Percentiles rank a stretch among this genome's conserved stretches.
Conservation (phyloP, 2,888 invertebrate species). For the Pristionchus fissidentatus region DNA sequence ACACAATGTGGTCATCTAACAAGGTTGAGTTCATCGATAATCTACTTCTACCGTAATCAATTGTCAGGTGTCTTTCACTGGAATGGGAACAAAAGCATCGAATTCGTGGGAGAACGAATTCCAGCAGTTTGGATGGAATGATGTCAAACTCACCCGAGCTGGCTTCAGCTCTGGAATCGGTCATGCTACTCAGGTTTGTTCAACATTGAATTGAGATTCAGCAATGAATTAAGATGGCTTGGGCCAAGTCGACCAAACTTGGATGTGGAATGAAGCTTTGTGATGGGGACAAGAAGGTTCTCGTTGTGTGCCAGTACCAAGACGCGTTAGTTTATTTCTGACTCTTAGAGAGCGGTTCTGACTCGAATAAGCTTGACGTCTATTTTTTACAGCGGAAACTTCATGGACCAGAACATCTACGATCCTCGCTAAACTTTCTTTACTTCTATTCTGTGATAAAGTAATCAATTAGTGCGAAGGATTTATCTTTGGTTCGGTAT, state of each 20-base stretch:
- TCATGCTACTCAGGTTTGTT: slow-evolving; percentile 31
- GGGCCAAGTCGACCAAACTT: slow-evolving; percentile 39
- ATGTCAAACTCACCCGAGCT: not conserved
- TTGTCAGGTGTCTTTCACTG: not conserved
- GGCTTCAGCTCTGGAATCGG: slow-evolving; percentile 31
- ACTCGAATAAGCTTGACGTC: too few species aligned
- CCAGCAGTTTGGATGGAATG: slow-evolving; percentile 30
- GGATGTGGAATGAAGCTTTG: slow-evolving; percentile 33
- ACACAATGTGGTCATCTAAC: slow-evolving; percentile 8
- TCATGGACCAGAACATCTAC: slow-evolving; percentile 37
- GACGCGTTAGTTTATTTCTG: slow-evolving; percentile 26
- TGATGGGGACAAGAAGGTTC: slow-evolving; percentile 21
- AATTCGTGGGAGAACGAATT: slow-evolving; percentile 40
- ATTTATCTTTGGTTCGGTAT: too few species aligned
- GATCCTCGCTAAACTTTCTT: slow-evolving; percentile 21
- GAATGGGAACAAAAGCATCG: not conserved
- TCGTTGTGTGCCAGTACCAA: slow-evolving; percentile 22
- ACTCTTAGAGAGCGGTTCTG: too few species aligned
- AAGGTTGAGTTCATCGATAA: not conserved
- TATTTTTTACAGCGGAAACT: slow-evolving; percentile 12
- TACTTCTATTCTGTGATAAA: too few species aligned
- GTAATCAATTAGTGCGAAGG: too few species aligned
- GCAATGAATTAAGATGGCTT: not conserved
- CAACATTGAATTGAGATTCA: not conserved
- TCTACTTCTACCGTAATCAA: not conserved